Evolutionary conservation across 1,140 invertebrate genomes (phyloP), one percentile per base, ranked within the genome.

Genomic region (Euura saliciscinereae): DNA sequence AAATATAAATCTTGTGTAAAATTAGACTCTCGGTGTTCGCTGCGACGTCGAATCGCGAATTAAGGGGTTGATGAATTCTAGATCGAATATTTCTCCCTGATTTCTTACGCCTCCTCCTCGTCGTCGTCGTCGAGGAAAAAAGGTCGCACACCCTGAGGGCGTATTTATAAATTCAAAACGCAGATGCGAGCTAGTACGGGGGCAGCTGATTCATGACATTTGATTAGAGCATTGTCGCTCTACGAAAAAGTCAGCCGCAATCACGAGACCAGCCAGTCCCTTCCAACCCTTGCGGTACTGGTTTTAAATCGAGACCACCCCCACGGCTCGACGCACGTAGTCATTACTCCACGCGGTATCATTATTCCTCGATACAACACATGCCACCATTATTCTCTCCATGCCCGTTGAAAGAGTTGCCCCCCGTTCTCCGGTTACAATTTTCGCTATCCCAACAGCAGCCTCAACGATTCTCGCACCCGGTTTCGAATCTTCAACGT

Each of bases 181-280:
- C 85, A 86, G 85, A 86, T 86, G 85, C 83, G 83, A 85, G 85
- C 83, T 83, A 82, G 84, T 85, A 85, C 85, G 85, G 81, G 80
- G 80, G 82, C 84, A 80, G 82, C 84, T 85, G 84, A 86, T 86
- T 86, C 84, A 80, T 86, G 84, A 85, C 83, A 86, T 86, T 86
- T 86, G 85, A 86, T 86, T 86, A 86, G 82, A 84, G 85, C 78
- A 86, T 86, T 86, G 84, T 85, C 85, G 83, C 78, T 70, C 69
- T 28, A 1, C 28, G 28, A 28, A 28, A 28, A 28, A 28, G 28
- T 28, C 28, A 28, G 66, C 10, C 66, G 44, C 28, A 72, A 75
- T 13, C 45, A 28, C 67, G 71, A 13, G 44, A 45, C 44, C 65
- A 67, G 74, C 71, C 43, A 43, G 73, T 77, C 72, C 71, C 51